Evolutionary conservation across 64 coral and sea anemone species (phyloP), one percentile per base, ranked within the genome.

Genomic region (Porites lutea): DNA sequence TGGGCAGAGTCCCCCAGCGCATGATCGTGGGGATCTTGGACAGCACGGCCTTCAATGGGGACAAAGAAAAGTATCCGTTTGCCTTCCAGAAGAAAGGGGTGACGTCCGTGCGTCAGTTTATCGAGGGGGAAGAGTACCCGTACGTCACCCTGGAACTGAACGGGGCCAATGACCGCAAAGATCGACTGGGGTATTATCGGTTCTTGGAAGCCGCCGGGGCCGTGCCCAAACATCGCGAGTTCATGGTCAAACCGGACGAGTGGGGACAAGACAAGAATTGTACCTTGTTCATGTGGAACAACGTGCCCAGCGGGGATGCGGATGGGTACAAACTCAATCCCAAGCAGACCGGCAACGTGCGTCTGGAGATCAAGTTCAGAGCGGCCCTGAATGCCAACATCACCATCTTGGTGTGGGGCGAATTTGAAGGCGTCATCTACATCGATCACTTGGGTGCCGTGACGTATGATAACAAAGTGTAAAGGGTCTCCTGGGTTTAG

Each of bases 101-200:
- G 71, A 43, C n/a, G 37, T 18, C 20, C 19, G 70, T 95, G 58
- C 73, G 64, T 37, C 87, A 86, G 15, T 13, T 86, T 13, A 57
- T 95, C 12, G 13, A 58, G 0, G 79, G 93, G 0, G 82, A 90
- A 69, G 93, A 67, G 77, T 88, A 88, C 67, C 92, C 86, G 4
- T 66, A 47, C 58, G 2, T 15, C 16, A 43, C 82, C 0, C 50
- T 79, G 45, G 73, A 87, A 67, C 66, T 93, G 59, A 79, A 79
- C 22, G 27, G 51, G 12, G n/a, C n/a, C n/a, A 76, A 59, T 48
- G 18, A 87, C 11, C 45, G 3, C 59, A 54, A 53, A 87, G 83
- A 93, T 63, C n/a, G n/a, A n/a, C 8, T 55, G 79, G 82, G 91
- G 2, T 92, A 85, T 19, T 59, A 61, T 62, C 90, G 90, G 3